These are phyloP conservation scores for Andrena minutula DNA, from an alignment of 2,888 invertebrate genomes.

Conservation along the genomic window DNA sequence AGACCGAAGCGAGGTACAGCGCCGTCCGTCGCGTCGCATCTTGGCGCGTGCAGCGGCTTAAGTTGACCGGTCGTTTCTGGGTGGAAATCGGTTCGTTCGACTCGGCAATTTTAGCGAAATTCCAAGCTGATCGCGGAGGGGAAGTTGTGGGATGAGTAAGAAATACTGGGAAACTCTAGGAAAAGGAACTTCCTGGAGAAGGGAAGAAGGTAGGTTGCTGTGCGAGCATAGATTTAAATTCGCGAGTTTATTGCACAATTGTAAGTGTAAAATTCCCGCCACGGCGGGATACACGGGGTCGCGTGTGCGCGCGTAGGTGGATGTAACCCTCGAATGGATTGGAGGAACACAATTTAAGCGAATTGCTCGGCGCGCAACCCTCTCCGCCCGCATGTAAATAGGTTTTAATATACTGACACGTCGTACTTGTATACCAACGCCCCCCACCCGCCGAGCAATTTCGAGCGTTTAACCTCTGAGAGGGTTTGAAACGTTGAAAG, in stretches of 20 bases:
- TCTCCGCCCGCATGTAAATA: constrained; percentile 71
- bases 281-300: not conserved
- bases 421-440: constrained; percentile 67
- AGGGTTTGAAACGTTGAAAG: constrained; percentile 64
- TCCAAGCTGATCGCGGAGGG: too few species aligned
- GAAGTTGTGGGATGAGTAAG: too few species aligned
- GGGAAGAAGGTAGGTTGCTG: not conserved
- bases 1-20: constrained; percentile 31
- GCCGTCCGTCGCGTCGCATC: constrained; percentile 23
- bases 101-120: constrained; percentile 1
- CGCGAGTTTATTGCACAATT: not conserved
- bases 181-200: too few species aligned
- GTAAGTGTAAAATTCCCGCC: constrained; percentile 6
- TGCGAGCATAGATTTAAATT: constrained; percentile 1
- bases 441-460: constrained; percentile 76
- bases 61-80: constrained; percentile 2
- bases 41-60: constrained; percentile 13
- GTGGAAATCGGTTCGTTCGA: not conserved
- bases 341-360: constrained; percentile 74
- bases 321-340: constrained; percentile 62
- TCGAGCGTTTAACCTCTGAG: constrained; percentile 73
- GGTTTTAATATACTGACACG: constrained; percentile 76
- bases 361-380: constrained; percentile 67
- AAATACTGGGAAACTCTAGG: too few species aligned
- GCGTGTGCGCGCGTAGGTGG: constrained; percentile 8